Conservation (phyloP, 2,113 vertebrate genomes). For the Micronisus gabar region DNA sequence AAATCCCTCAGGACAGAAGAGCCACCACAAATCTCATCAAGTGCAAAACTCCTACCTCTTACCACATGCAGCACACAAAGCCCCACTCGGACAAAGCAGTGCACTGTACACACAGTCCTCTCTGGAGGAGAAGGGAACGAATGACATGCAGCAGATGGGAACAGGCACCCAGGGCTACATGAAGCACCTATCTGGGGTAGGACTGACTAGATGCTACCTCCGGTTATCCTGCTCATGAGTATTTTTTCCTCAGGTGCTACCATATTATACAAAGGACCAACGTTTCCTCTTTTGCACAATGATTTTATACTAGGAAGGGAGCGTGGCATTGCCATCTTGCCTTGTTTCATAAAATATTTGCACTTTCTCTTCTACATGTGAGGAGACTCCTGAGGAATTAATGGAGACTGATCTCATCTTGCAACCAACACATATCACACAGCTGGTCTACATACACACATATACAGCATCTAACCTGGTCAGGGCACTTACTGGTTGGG, state of each 20-base stretch:
- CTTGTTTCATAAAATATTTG: not conserved
- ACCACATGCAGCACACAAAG: not conserved
- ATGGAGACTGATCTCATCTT: not conserved
- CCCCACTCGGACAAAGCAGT: not conserved
- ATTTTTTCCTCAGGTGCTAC: not conserved
- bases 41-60: not conserved
- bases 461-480: not conserved
- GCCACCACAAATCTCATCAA: not conserved
- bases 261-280: not conserved
- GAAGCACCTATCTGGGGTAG: not conserved
- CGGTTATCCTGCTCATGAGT: not conserved
- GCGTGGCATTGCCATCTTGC: not conserved
- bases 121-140: not conserved
- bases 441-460: not conserved
- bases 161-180: not conserved
- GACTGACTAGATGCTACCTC: not conserved
- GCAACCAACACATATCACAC: not conserved
- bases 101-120: not conserved
- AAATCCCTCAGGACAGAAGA: not conserved
- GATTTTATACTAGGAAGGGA: not conserved
- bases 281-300: not conserved
- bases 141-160: rapidly evolving
- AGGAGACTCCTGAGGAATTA: not conserved
- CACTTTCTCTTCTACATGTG: not conserved
- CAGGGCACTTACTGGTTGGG: not conserved